Percentiles rank a stretch among this genome's conserved stretches.
Conservation (phyloP, 1,140 invertebrate species). For the Apis cerana region DNA sequence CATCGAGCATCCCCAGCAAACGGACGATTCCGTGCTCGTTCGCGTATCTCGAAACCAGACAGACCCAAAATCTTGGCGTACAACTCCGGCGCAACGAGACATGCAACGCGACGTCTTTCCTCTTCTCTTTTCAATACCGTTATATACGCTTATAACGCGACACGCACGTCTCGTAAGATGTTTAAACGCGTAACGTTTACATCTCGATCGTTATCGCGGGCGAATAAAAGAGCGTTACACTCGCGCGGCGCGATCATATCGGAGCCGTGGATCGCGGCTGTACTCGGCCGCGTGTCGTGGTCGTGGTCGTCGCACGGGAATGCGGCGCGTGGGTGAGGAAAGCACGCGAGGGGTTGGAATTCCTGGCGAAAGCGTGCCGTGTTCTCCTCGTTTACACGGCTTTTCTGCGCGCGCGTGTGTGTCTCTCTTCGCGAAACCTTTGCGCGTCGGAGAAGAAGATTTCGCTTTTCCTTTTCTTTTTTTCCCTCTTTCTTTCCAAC, state of each 20-base stretch:
- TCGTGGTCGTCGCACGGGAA: slow-evolving; percentile 49
- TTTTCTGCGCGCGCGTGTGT: neutral
- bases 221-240: slow-evolving; percentile 45
- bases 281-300: slow-evolving; percentile 31
- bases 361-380: slow-evolving; percentile 43
- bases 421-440: neutral
- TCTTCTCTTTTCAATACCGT: neutral
- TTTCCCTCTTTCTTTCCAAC: neutral
- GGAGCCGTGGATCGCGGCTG: slow-evolving; percentile 6
- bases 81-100: too few relatives aligned
- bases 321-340: slow-evolving; percentile 59
- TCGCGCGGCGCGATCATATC: slow-evolving; percentile 16
- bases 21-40: too few relatives aligned
- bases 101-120: too few relatives aligned
- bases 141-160: neutral
- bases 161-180: neutral
- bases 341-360: slow-evolving; percentile 59
- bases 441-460: neutral
- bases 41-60: too few relatives aligned
- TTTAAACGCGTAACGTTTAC: neutral
- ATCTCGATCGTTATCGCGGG: slow-evolving; percentile 21
- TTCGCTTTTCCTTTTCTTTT: neutral
- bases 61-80: too few relatives aligned
- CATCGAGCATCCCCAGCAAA: too few relatives aligned
- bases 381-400: slow-evolving; percentile 38